Percentiles rank a stretch among this genome's conserved stretches.
These are phyloP conservation scores for Sipha flava DNA, from an alignment of 1,140 invertebrate species.

Conservation along the genomic window DNA sequence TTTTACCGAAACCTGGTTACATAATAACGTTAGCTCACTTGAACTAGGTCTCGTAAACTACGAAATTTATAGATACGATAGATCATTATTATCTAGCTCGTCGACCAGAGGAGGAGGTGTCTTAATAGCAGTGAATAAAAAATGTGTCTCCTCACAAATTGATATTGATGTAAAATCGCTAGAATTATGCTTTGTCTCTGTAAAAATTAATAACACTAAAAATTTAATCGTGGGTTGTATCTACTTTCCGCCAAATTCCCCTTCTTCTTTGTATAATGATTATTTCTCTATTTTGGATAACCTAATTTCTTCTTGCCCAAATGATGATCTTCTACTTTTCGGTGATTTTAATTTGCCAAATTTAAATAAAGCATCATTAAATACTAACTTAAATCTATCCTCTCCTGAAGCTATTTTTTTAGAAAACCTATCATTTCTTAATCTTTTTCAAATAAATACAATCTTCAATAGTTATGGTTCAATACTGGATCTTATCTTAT, in stretches of 20 bases:
- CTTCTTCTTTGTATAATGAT: neutral
- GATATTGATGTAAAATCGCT: neutral
- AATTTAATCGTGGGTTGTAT: neutral
- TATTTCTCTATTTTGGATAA: neutral
- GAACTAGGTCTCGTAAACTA: neutral
- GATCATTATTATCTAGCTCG: neutral
- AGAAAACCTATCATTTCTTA: too few relatives aligned
- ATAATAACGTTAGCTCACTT: neutral
- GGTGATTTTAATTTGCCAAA: neutral
- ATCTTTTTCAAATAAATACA: too few relatives aligned
- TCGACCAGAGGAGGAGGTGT: neutral
- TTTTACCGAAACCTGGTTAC: too few relatives aligned
- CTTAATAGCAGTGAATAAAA: neutral
- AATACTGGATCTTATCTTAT: too few relatives aligned
- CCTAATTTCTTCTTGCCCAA: neutral
- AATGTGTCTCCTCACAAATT: too few relatives aligned
- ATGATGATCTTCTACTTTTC: neutral
- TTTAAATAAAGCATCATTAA: too few relatives aligned
- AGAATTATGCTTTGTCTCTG: neutral
- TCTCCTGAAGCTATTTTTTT: too few relatives aligned
- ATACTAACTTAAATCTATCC: too few relatives aligned
- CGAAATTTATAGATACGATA: neutral
- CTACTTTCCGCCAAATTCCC: neutral
- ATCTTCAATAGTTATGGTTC: too few relatives aligned
- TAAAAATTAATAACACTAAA: neutral